Evolutionary conservation across 2,888 invertebrate genomes (phyloP).

Genomic region (Diaprepes abbreviatus): DNA sequence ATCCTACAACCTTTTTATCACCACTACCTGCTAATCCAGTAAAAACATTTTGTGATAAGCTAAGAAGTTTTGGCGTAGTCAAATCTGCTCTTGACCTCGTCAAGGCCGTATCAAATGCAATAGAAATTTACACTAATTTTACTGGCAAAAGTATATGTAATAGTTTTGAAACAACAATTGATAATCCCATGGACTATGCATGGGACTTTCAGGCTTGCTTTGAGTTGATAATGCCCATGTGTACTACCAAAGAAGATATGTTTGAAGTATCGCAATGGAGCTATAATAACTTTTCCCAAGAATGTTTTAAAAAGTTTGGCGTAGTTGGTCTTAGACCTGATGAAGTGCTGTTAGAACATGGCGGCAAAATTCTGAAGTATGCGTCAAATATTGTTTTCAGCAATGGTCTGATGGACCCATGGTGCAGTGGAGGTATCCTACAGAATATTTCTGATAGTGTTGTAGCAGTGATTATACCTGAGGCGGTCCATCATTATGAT

Average conservation of each 20-base stretch:
- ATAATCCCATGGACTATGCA: constrained; percentile 75
- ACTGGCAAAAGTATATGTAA: constrained; percentile 81
- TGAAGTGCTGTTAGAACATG: constrained; percentile 85
- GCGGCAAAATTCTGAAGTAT: constrained; percentile 79
- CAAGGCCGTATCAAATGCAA: constrained; percentile 75
- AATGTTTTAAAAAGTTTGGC: constrained; percentile 76
- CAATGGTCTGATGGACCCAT: constrained; percentile 89
- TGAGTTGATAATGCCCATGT: constrained; percentile 97
- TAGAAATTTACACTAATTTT: constrained; percentile 86
- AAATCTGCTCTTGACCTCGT: constrained; percentile 68
- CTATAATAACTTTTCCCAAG: constrained; percentile 73
- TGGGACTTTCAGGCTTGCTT: constrained; percentile 95
- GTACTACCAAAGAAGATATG: constrained; percentile 82
- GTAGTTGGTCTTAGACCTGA: constrained; percentile 74
- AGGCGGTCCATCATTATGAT: constrained; percentile 90
- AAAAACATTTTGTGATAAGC: constrained; percentile 72
- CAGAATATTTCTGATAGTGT: constrained; percentile 77
- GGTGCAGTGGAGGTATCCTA: constrained; percentile 88
- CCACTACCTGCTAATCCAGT: constrained; percentile 91
- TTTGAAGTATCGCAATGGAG: constrained; percentile 86
- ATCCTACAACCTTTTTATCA: constrained; percentile 84
- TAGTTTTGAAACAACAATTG: constrained; percentile 73
- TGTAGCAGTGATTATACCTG: constrained; percentile 80
- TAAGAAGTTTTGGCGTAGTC: constrained; percentile 63
- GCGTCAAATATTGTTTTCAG: constrained; percentile 84